Conservation (phyloP, 2,888 invertebrate species). For the Ectropis crepuscularia region DNA sequence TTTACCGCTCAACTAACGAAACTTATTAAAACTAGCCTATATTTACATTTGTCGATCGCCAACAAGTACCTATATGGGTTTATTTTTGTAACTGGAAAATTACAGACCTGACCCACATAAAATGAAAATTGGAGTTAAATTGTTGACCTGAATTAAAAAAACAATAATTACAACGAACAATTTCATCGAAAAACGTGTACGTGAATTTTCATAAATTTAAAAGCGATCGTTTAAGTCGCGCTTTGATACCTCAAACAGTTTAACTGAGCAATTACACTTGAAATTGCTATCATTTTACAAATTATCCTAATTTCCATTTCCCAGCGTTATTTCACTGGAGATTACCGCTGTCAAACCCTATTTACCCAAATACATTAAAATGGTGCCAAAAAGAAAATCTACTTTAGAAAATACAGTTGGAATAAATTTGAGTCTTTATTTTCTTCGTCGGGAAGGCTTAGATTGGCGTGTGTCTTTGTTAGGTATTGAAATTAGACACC, state of each 20-base stretch:
- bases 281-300: slow-evolving; percentile 28
- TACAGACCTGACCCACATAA: no score
- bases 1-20: no score
- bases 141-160: no score
- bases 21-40: no score
- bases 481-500: slow-evolving; percentile 52
- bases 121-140: no score
- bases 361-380: slow-evolving; percentile 42
- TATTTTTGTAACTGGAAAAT: no score
- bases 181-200: neutral
- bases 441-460: slow-evolving; percentile 26
- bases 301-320: slow-evolving; percentile 27
- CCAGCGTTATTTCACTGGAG: slow-evolving; percentile 26
- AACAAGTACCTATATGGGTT: no score
- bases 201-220: neutral
- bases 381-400: slow-evolving; percentile 36
- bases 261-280: slow-evolving; percentile 17
- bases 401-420: slow-evolving; percentile 32
- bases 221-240: slow-evolving; percentile 2
- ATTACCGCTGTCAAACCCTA: slow-evolving; percentile 32
- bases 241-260: slow-evolving; percentile 14
- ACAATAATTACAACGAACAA: no score
- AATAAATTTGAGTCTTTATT: slow-evolving; percentile 27
- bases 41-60: no score
- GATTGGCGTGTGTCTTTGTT: slow-evolving; percentile 29